Base-by-base conservation (phyloP, 2,797 vertebrate species). In the Phoxinus dragarum region DNA sequence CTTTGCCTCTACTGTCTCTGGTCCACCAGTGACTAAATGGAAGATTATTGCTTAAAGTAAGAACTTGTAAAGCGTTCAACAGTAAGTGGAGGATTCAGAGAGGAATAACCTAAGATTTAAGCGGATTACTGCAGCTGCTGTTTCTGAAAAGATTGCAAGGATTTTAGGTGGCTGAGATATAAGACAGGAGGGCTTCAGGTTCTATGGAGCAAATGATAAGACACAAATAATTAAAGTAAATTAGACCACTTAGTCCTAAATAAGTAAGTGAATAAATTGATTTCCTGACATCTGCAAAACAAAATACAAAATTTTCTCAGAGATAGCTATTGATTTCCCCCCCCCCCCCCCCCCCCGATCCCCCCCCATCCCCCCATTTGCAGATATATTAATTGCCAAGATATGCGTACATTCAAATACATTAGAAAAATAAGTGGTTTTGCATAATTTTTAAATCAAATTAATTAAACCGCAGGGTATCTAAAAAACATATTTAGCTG, bases 381-480 rank as follows among this genome's bases (percentile, higher is more conserved):
- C 21, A 71, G 9, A 68, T 68, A 19, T 38, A 23, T 38, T 38
- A 19, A 38, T 68, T 68, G 9, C 19, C 36, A 38, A 36, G 7
- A 21, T 38, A 38, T 19, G 61, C 14, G 7, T n/a, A 52, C 47
- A 40, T 54, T 42, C 42, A 66, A 16, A 47, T 27, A 49, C 1
- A 17, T 27, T 69, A 4, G 2, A 8, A 54, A 54, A 54, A 21
- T 9, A 21, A 19, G 19, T 54, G 6, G 17, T 54, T 72, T 74
- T 59, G 14, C 52, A 40, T 69, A 19, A 84, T 87, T 61, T 27
- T 75, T 27, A 74, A 84, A 81, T 84, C 64, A 11, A 68, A 40
- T 77, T 23, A 68, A 40, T 77, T 23, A 84, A 47, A 36, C n/a
- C 2, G 38, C 56, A 59, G 31, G 27, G 21, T 44, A 74, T 68